Conservation (phyloP, 1,140 invertebrate genomes). For the Drosophila mojavensis region DNA sequence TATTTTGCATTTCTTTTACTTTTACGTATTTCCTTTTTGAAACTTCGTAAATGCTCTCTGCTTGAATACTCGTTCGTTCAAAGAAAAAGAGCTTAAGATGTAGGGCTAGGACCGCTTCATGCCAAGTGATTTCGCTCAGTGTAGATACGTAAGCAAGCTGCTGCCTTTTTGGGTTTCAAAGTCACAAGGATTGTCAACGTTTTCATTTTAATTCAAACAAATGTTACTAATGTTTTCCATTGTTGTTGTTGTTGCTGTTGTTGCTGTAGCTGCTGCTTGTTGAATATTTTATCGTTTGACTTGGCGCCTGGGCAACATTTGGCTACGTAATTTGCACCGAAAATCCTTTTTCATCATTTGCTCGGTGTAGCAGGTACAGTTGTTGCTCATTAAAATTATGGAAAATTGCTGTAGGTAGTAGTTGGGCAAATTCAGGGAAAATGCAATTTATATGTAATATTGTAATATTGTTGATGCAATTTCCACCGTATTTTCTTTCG, state of each 20-base stretch:
- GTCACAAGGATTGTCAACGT: constrained; percentile 79
- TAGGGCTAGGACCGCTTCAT: background rate
- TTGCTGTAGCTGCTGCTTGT: constrained; percentile 47
- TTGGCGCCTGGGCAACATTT: constrained; percentile 77
- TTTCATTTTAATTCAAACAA: constrained; percentile 84
- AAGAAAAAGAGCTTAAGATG: no score
- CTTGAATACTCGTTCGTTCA: no score
- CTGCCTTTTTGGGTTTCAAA: constrained; percentile 72
- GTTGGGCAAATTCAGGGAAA: constrained; percentile 5
- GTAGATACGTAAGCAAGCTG: constrained; percentile 51
- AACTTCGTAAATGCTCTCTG: no score
- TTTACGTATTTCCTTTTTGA: no score
- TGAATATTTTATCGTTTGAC: constrained; percentile 82
- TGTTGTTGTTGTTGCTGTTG: constrained; percentile 49
- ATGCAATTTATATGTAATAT: constrained; percentile 21
- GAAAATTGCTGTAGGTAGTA: background rate
- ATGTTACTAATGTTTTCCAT: constrained; percentile 81
- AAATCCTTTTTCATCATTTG: constrained; percentile 73
- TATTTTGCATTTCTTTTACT: no score
- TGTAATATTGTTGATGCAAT: constrained; percentile 36
- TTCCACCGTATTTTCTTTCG: constrained; percentile 43
- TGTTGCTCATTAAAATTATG: constrained; percentile 31
- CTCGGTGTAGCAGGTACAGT: constrained; percentile 17
- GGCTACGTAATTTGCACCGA: constrained; percentile 64
- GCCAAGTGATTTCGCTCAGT: background rate